Base-by-base conservation (phyloP, 2,797 vertebrate genomes). In the Phrynocephalus forsythii region DNA sequence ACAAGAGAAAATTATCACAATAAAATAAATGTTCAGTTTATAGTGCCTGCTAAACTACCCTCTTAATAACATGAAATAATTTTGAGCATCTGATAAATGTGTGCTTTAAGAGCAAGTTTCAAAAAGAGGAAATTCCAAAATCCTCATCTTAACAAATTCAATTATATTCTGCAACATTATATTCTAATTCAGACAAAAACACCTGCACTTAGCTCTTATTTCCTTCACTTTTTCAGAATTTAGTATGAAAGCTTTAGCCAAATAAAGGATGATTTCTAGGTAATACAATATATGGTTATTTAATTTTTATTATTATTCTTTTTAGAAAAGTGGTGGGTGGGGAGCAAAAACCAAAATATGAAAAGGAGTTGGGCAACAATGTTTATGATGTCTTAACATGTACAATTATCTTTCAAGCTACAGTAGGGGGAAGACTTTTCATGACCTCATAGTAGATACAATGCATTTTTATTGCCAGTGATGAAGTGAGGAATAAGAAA, bases 341-440 rank as follows among this genome's bases (percentile, higher is more conserved):
- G 13, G 18, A 66, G 24, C 90, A 0, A 92, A 86, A 91, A 18
- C 79, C 79, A 91, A 87, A 38, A 90, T 68, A 93, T 91, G 79
- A 95, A 94, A 94, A 95, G 91, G 88, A 91, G 69, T 85, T 5
- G 92, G 93, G 93, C 93, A 93, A 91, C 85, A 79, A 93, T 85
- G 81, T 79, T 30, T 90, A 91, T 87, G 82, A 94, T 93, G 90
- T 94, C 91, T 92, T 93, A 91, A 87, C 90, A 92, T 93, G 88
- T 92, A 92, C 93, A 95, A 94, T 91, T 91, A 91, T 86, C 91
- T 93, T 90, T 93, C 84, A 83, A 84, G 73, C 60, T 92, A 82
- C 84, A 90, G 73, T 82, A 92, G 28, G 30, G 76, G 75, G 5
- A 92, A 93, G 92, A 68, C 38, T 89, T 93, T 94, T 90, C 87